phyloP scores from a whole-genome alignment of 2,888 invertebrate genomes.

The Dolichomitus sp. region DNA sequence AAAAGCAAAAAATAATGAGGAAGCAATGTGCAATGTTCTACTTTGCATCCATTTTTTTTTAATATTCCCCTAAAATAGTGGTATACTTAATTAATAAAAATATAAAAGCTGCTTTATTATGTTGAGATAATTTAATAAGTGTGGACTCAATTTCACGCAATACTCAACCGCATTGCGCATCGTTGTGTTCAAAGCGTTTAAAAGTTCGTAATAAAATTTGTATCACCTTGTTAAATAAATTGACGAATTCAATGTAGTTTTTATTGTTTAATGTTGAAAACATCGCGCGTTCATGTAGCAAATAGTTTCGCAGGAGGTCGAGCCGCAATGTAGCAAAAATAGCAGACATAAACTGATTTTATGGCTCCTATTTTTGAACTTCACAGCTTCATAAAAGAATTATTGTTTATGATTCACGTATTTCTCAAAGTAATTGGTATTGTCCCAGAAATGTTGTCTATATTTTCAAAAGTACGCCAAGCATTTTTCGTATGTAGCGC shows the following conservation, averaged over 20 bases:
- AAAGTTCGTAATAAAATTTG: neutral
- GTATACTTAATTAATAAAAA: neutral
- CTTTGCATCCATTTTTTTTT: no score
- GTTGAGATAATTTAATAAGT: constrained; percentile 6
- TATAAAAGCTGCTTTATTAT: neutral
- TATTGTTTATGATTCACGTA: neutral
- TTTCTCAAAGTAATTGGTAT: neutral
- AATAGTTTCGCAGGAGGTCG: neutral
- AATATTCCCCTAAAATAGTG: no score
- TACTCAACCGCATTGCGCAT: neutral
- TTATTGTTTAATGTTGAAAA: neutral
- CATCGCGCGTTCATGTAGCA: neutral
- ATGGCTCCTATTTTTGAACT: neutral
- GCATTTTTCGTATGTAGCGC: neutral
- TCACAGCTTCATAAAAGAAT: neutral
- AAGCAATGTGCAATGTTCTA: no score
- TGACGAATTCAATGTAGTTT: neutral
- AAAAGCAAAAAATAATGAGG: neutral
- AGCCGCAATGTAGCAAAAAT: neutral
- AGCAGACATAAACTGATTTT: neutral
- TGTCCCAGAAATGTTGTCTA: neutral
- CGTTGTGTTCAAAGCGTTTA: neutral
- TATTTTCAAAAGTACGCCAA: neutral
- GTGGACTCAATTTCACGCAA: neutral
- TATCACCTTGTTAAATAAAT: neutral